phyloP scores from a whole-genome alignment of 2,113 vertebrate species.

The Pseudopipra pipra region DNA sequence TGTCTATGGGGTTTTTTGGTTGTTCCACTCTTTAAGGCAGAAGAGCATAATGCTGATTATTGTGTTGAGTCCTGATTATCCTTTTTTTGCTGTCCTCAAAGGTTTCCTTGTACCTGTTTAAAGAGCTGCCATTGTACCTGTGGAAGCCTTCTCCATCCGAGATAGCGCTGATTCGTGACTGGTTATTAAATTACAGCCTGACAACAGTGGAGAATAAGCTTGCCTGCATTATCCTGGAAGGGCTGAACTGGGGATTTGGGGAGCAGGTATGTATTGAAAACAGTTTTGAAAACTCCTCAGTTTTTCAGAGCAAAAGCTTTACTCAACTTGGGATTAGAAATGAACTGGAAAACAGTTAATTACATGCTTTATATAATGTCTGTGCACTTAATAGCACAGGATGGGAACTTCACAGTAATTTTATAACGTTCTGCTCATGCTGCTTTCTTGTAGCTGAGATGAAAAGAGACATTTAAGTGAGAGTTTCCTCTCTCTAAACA shows the following conservation, averaged over 20 bases:
- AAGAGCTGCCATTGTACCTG: slow-evolving; percentile 90
- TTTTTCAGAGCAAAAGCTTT: not conserved
- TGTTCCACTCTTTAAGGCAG: not conserved
- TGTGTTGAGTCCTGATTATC: not conserved
- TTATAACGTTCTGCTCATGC: not conserved
- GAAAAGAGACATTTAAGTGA: not conserved
- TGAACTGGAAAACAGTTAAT: not conserved
- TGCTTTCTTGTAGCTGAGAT: not conserved
- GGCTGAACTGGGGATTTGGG: slow-evolving; percentile 89
- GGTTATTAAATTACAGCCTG: slow-evolving; percentile 87
- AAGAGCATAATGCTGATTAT: not conserved
- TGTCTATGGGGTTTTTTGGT: rapidly evolving
- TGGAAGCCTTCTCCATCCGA: slow-evolving; percentile 86
- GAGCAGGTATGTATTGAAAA: slow-evolving; percentile 74
- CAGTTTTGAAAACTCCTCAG: not conserved
- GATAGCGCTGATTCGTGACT: slow-evolving; percentile 84
- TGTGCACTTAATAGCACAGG: not conserved
- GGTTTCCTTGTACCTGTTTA: slow-evolving; percentile 95
- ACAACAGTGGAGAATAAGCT: slow-evolving; percentile 90
- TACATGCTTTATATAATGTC: not conserved
- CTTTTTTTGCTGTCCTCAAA: slow-evolving; percentile 54
- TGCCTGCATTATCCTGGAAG: slow-evolving; percentile 94
- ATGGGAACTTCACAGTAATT: not conserved
- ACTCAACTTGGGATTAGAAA: not conserved
- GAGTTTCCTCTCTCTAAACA: not conserved